phyloP scores from a whole-genome alignment of 2,113 vertebrate genomes.

The Gyps fulvus region DNA sequence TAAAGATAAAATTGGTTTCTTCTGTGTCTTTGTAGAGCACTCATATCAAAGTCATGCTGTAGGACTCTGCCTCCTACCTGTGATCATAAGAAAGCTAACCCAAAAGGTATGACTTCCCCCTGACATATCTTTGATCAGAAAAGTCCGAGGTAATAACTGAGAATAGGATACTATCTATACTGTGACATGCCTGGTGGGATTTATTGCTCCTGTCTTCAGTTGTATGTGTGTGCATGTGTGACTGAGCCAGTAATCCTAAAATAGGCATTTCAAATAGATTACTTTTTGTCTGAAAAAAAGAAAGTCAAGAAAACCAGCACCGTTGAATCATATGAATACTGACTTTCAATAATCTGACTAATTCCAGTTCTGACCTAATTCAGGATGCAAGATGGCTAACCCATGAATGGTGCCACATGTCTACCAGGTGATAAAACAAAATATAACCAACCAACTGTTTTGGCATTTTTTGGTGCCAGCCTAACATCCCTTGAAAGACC shows the following conservation, averaged over 20 bases:
- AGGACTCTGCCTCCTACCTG: background rate
- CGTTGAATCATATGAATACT: background rate
- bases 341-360: background rate
- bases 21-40: background rate
- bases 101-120: background rate
- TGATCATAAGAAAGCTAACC: background rate
- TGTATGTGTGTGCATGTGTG: background rate
- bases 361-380: background rate
- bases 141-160: background rate
- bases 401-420: rapidly evolving
- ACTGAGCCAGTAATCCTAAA: background rate
- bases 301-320: background rate
- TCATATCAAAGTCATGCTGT: background rate
- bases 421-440: background rate
- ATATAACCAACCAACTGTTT: background rate
- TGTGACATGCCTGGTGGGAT: background rate
- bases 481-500: background rate
- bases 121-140: background rate
- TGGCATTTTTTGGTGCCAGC: background rate
- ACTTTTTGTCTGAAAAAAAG: background rate
- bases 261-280: background rate
- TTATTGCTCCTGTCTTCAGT: background rate
- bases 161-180: background rate
- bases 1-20: background rate
- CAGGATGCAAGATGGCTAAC: background rate